Conservation (phyloP, 2,113 vertebrate species). For the Cebus imitator region DNA sequence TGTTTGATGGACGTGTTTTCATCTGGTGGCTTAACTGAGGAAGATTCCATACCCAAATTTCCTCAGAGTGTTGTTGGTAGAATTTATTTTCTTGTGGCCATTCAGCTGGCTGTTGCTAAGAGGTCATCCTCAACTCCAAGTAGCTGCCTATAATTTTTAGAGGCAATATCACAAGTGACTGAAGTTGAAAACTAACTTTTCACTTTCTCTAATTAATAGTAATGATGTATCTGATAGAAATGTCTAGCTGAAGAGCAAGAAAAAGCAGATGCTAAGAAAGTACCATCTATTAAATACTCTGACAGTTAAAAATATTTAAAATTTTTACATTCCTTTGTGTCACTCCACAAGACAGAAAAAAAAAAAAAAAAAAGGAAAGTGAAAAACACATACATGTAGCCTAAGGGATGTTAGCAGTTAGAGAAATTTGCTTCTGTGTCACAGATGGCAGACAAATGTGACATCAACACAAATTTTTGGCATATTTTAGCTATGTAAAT, state of each 20-base stretch:
- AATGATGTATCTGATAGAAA: background rate
- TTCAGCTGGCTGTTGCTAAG: background rate
- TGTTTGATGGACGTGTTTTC: background rate
- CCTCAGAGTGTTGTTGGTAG: background rate
- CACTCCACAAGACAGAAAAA: background rate
- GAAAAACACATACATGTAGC: background rate
- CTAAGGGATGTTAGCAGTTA: background rate
- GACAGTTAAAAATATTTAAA: background rate
- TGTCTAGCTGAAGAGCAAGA: background rate
- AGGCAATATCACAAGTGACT: background rate
- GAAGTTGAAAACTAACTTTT: background rate
- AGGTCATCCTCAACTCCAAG: background rate
- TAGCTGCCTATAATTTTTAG: background rate
- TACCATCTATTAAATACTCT: conserved; percentile 38
- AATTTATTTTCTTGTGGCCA: background rate
- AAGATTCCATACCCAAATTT: background rate
- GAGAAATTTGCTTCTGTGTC: background rate
- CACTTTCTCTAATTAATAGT: background rate
- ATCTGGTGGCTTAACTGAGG: background rate
- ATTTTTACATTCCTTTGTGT: background rate
- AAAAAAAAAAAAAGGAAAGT: background rate
- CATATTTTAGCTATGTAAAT: background rate
- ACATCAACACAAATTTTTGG: background rate
- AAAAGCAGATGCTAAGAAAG: background rate
- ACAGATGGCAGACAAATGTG: background rate